These are phyloP conservation scores for Notiomystis cincta DNA, from an alignment of 2,113 vertebrate species.

Conservation along the genomic window DNA sequence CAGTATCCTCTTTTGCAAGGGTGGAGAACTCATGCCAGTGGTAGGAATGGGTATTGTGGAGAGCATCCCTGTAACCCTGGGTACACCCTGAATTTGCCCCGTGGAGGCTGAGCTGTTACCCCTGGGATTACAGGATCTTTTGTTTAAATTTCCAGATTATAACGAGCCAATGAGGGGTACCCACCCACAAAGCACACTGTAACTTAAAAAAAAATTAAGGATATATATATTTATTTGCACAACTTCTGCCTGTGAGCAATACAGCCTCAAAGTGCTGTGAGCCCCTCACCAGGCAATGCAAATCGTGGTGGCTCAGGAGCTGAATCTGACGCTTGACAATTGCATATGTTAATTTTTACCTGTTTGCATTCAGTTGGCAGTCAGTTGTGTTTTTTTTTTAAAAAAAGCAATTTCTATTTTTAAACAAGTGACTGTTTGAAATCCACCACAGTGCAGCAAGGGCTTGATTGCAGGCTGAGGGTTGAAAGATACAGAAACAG, in stretches of 20 bases:
- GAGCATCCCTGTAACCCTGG: neutral
- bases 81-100: neutral
- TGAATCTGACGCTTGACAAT: neutral
- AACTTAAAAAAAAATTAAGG: neutral
- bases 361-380: neutral
- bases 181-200: neutral
- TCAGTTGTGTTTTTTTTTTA: neutral
- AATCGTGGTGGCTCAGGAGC: neutral
- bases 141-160: neutral
- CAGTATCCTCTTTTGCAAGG: neutral
- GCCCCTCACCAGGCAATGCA: neutral
- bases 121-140: neutral
- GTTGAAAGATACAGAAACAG: neutral
- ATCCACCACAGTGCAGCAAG: neutral
- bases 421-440: constrained; percentile 16
- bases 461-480: neutral
- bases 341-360: constrained; percentile 9
- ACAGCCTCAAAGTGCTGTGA: neutral
- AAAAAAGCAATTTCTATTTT: neutral
- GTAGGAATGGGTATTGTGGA: accelerated
- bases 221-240: neutral
- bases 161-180: accelerated
- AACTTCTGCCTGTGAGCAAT: neutral
- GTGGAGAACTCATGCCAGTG: accelerated
- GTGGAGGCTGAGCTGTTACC: neutral